Evolutionary conservation across 2,113 vertebrate genomes (phyloP), one percentile per base, ranked within the genome.

Genomic region (Callospermophilus lateralis): DNA sequence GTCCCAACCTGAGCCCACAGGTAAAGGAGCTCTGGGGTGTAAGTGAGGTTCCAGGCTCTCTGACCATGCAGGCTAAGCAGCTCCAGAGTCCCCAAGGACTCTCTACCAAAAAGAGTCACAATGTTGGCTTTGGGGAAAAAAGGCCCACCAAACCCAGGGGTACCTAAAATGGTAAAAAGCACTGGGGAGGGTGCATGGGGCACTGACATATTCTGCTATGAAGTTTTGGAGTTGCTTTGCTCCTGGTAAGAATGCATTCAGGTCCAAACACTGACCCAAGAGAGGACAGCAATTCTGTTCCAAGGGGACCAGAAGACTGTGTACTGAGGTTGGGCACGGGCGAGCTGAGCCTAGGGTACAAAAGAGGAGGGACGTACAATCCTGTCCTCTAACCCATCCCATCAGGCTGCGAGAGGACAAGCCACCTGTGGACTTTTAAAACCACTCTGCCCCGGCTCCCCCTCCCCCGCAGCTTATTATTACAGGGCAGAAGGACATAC

Each of bases 401-500:
- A 37, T 58, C 37, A 1, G 6, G 19, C 90, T 91, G 39, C 2
- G 22, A 68, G 90, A 93, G 65, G 17, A 89, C 83, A 84, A 90
- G 89, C 11, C n/a, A 90, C 73, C 83, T 72, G 63, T 16, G n/a
- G 74, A 28, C 86, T 93, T 61, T 17, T 51, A 30, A 84, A 80
- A 53, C 73, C 79, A 39, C 51, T 37, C 17, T 26, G 65, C 30
- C 15, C 30, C 67, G 4, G 15, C 12, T 30, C 30, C 32, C 10
- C 22, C 74, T 45, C 42, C 53, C 32, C 53, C 68, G 74, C 6
- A 4, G 74, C 42, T 76, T 73, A 3, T 78, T 51, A 61, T 42
- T 55, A 89, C 72, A 84, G 45, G 53, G 16, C 89, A 89, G 78
- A 74, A 85, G 81, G 34, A 95, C 95, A 28, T 45, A 19, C 4